Evolutionary conservation across 2,888 invertebrate genomes (phyloP).

Genomic region (Zygaena filipendulae): DNA sequence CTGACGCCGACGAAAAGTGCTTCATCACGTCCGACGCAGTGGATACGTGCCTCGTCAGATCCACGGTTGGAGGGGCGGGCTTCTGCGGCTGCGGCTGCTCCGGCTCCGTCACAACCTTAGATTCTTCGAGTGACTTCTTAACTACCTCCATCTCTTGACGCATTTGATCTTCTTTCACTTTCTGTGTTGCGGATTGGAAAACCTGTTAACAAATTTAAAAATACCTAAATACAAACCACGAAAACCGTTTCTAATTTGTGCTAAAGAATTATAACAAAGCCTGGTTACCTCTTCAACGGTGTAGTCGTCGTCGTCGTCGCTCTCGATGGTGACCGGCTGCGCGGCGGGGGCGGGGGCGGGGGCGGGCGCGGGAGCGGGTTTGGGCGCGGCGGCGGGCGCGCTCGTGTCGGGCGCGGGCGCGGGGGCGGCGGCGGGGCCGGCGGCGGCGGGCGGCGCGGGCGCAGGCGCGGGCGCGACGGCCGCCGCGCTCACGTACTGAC

Average conservation of each 20-base stretch:
- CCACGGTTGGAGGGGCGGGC: conserved; percentile 13
- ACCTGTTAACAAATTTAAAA: conserved; percentile 38
- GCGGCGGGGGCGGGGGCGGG: conserved; percentile 3
- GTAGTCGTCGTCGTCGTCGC: conserved; percentile 84
- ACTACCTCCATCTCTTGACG: conserved; percentile 70
- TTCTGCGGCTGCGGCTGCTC: conserved; percentile 11
- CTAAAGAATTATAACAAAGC: neutral
- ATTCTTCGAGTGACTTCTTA: conserved; percentile 48
- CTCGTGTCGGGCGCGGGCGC: conserved; percentile 32
- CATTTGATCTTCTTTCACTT: conserved; percentile 72
- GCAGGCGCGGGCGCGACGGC: conserved; percentile 18
- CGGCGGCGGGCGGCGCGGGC: conserved; percentile 6
- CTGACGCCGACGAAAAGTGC: no score
- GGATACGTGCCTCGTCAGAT: conserved; percentile 11
- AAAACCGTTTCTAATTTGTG: neutral
- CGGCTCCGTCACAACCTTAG: conserved; percentile 19
- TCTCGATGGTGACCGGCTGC: conserved; percentile 46
- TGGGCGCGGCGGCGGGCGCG: conserved; percentile 28
- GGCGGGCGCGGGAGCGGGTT: conserved; percentile 3
- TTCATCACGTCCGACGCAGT: conserved; percentile 5
- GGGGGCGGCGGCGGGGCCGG: conserved; percentile 6
- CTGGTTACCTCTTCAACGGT: conserved; percentile 77
- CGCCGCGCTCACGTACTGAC: conserved; percentile 77
- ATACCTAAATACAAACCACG: neutral
- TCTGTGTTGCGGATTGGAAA: conserved; percentile 79